phyloP scores from a whole-genome alignment of 2,113 vertebrate species.

The Grammomys dolichurus region DNA sequence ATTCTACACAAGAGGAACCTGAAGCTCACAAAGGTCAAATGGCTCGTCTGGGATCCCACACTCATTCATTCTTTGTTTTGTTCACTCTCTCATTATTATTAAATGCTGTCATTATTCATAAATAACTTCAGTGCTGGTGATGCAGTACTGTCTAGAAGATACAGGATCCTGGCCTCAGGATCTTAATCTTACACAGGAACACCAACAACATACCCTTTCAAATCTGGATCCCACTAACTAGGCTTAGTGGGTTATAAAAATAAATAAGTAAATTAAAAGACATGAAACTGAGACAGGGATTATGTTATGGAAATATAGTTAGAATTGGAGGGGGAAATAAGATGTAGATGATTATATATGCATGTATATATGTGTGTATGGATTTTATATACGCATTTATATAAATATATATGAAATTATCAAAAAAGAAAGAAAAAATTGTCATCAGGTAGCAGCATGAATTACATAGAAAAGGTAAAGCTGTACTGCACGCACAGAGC shows the following conservation, averaged over 20 bases:
- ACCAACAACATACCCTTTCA: background rate
- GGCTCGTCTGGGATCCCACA: background rate
- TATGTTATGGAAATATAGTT: background rate
- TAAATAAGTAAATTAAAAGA: background rate
- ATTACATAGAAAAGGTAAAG: background rate
- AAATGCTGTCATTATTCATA: background rate
- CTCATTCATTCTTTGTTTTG: background rate
- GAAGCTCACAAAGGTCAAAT: background rate
- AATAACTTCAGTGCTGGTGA: accelerated
- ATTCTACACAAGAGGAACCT: background rate
- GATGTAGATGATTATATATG: background rate
- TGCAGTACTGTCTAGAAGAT: background rate
- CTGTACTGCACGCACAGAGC: no score
- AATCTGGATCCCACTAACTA: background rate
- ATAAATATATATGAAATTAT: background rate
- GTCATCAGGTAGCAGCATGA: background rate
- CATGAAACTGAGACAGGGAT: background rate
- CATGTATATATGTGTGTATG: background rate
- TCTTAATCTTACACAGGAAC: background rate
- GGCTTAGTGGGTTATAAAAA: background rate
- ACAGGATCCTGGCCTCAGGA: background rate
- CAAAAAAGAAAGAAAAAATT: background rate
- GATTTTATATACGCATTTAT: background rate
- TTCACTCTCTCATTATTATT: background rate
- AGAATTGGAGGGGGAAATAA: background rate